phyloP scores from a whole-genome alignment of 1,140 invertebrate genomes.

The Scaptomyza hsui region DNA sequence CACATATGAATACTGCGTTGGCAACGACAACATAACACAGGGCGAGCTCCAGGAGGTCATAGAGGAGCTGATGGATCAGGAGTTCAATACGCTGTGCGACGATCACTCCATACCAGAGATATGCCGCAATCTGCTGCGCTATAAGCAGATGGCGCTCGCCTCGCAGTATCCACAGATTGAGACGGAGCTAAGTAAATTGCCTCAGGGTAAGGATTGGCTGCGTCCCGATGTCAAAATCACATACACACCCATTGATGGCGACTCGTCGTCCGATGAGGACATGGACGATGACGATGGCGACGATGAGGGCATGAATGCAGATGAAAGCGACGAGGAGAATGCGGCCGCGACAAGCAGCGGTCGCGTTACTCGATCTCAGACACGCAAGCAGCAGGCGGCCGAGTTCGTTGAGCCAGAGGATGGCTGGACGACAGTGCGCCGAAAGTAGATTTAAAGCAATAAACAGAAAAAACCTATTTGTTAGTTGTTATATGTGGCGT shows the following conservation, averaged over 20 bases:
- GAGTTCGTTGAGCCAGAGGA: slow-evolving; percentile 85
- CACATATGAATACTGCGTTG: slow-evolving; percentile 86
- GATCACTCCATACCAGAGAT: slow-evolving; percentile 87
- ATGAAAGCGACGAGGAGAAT: slow-evolving; percentile 80
- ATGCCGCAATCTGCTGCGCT: slow-evolving; percentile 84
- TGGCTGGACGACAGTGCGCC: slow-evolving; percentile 86
- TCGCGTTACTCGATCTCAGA: slow-evolving; percentile 67
- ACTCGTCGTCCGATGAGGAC: slow-evolving; percentile 84
- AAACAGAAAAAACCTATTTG: slow-evolving; percentile 25
- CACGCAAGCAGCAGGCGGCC: slow-evolving; percentile 69
- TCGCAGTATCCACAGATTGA: slow-evolving; percentile 80
- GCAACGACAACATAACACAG: slow-evolving; percentile 85
- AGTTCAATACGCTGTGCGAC: slow-evolving; percentile 88
- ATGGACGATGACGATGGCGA: slow-evolving; percentile 77
- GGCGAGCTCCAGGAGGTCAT: slow-evolving; percentile 86
- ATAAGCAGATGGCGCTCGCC: slow-evolving; percentile 84
- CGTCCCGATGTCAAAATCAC: slow-evolving; percentile 77
- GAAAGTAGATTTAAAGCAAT: slow-evolving; percentile 78
- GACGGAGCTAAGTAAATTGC: slow-evolving; percentile 79
- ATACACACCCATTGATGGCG: slow-evolving; percentile 67
- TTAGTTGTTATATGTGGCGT: slow-evolving; percentile 70
- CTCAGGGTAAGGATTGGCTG: slow-evolving; percentile 83
- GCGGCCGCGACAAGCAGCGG: slow-evolving; percentile 39
- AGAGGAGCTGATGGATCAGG: slow-evolving; percentile 88
- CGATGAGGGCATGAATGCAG: slow-evolving; percentile 54